Base-by-base conservation (phyloP, 2,113 vertebrate genomes). In the Anoplopoma fimbria region DNA sequence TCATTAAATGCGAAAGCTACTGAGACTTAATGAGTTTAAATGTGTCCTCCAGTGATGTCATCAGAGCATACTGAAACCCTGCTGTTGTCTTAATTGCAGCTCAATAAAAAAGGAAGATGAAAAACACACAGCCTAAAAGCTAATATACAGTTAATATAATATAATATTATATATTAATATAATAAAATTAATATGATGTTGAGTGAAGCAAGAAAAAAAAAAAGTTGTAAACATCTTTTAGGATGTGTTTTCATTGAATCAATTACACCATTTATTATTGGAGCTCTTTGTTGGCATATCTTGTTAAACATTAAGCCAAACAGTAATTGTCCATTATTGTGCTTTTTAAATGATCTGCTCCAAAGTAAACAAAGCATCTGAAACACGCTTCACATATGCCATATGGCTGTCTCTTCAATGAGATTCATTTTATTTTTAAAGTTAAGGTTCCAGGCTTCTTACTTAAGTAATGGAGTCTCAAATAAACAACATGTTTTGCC, bases 1-100 rank as follows among this genome's bases (percentile, higher is more conserved):
- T 69, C 15, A 79, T 82, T 86, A 36, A 15, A 58, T 36, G 42
- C 75, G 53, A 79, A 82, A 69, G 69, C 85, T 69, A 42, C 73
- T 68, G 69, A 72, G 67, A 63, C 38, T 75, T 86, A 92, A 92
- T 89, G 78, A 86, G 53, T 79, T 68, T 85, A 78, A 86, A 87
- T 65, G 57, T 90, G 72, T 90, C 90, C 88, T 90, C 86, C 69
- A 81, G 88, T 91, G 83, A 90, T 89, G 85, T 87, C 79, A 89
- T 84, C 69, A 57, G 55, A 76, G 72, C 60, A 68, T 29, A 51
- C 4, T 51, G 55, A 89, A 74, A 49, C 65, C 71, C 53, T 69
- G 78, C 38, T 78, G 85, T 85, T 83, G 78, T 82, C 82, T 77
- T 88, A 81, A 91, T 85, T 89, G 71, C 70, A 61, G 72, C 84